phyloP scores from a whole-genome alignment of 2,888 invertebrate genomes.

The Osmoderma eremita region DNA sequence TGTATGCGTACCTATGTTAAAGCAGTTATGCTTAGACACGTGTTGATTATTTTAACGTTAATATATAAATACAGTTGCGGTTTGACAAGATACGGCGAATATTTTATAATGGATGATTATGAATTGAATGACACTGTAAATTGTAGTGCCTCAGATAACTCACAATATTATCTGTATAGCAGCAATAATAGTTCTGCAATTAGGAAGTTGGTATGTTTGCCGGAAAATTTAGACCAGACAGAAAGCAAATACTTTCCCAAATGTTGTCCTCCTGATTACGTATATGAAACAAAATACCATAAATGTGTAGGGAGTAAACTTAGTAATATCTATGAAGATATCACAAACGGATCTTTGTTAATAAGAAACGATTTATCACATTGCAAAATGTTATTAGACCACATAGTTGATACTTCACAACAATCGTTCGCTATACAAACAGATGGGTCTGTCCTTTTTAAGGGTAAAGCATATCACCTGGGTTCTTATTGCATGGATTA shows the following conservation, averaged over 20 bases:
- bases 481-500: conserved; percentile 16
- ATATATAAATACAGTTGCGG: conserved; percentile 19
- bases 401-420: conserved; percentile 1
- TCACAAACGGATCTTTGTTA: not conserved
- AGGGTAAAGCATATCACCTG: not conserved
- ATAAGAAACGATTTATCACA: conserved; percentile 23
- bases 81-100: not conserved
- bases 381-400: conserved; percentile 14
- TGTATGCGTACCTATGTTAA: not conserved
- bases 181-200: not conserved
- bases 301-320: conserved; percentile 18
- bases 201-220: conserved; percentile 12
- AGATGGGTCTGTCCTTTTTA: not conserved
- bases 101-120: conserved; percentile 9
- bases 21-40: conserved; percentile 20
- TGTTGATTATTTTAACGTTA: conserved; percentile 16
- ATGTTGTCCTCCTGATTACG: conserved; percentile 28
- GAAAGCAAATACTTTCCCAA: conserved; percentile 25
- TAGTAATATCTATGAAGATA: not conserved
- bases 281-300: conserved; percentile 15
- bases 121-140: conserved; percentile 4
- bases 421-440: not conserved
- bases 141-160: conserved; percentile 6
- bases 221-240: not conserved
- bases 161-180: conserved; percentile 24